Evolutionary conservation across 2,797 vertebrate genomes (phyloP), one percentile per base, ranked within the genome.

Genomic region (Chiroxiphia lanceolata): DNA sequence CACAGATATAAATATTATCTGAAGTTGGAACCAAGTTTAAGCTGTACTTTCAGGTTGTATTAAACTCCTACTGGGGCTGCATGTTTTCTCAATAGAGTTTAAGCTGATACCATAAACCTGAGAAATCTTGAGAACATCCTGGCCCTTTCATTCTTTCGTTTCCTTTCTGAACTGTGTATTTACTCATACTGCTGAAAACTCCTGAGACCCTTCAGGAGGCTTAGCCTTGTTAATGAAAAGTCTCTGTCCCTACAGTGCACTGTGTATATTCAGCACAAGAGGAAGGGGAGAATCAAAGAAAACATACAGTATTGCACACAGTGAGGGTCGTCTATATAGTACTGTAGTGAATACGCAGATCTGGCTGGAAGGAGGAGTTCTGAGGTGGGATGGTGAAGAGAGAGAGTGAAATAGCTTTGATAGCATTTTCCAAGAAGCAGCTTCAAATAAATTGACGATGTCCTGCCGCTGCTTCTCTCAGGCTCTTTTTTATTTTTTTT

Each of bases 301-400:
- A 64, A 38, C 4, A 1, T 7, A 0, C 26, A 45, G 2, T 83
- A 45, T n/a, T 83, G 51, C 15, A 18, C 47, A n/a, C 8, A 11
- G 1, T 34, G 33, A 54, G 53, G 40, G 14, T 16, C 13, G 25
- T 44, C n/a, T 82, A 0, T 63, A 9, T 8, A 0, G 59, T 51
- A 9, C 31, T 50, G 64, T 83, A 38, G 27, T 13, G 9, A 74
- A 21, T 74, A 27, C 4, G 3, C 19, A 38, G 21, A 70, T 83
- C 13, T 91, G 45, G 10, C 50, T 25, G 11, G 68, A 77, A 72
- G 23, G 18, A 25, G 29, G 36, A 45, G 16, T 68, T 60, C 45
- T 83, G 50, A 91, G 56, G 21, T 67, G 38, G 34, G 23, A 31
- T 6, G 36, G 44, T 27, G 40, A 77, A 80, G 33, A 36, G 22